Conservation (phyloP, 2,888 invertebrate species). For the Dysmachus trigonus region DNA sequence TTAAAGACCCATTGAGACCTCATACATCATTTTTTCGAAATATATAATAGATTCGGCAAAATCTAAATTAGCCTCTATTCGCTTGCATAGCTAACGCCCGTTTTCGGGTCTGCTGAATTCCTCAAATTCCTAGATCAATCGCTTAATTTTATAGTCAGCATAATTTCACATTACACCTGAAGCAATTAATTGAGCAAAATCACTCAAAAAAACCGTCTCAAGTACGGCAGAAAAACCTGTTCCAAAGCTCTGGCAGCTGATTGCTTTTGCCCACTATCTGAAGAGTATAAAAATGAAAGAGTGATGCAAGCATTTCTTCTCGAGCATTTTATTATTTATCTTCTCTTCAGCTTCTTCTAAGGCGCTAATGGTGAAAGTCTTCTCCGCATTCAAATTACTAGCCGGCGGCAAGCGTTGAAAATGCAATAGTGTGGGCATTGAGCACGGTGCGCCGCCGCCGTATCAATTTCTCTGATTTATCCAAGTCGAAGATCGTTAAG, state of each 20-base stretch:
- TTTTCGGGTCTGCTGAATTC: not conserved
- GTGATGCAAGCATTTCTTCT: not conserved
- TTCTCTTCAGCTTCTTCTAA: not conserved
- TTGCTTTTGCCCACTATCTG: not conserved
- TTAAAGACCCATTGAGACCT: not conserved
- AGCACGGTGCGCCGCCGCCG: not conserved
- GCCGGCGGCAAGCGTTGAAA: not conserved
- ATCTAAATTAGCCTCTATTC: not conserved
- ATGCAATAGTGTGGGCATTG: constrained; percentile 1
- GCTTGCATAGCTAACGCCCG: not conserved
- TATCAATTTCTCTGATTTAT: constrained; percentile 36
- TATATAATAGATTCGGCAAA: not conserved
- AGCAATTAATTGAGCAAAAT: not conserved
- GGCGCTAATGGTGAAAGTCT: constrained; percentile 11
- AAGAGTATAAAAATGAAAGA: not conserved
- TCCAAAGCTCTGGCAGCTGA: not conserved
- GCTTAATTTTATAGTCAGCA: not conserved
- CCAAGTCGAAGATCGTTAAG: not conserved
- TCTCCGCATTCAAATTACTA: constrained; percentile 12
- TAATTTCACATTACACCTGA: not conserved
- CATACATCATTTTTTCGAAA: not conserved
- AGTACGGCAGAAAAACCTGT: not conserved
- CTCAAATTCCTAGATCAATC: not conserved
- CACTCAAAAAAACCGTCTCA: not conserved
- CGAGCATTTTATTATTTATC: not conserved